Percentiles rank a stretch among this genome's conserved stretches.
phyloP scores from a whole-genome alignment of 1,140 invertebrate genomes.

The Tetramorium alpestre region DNA sequence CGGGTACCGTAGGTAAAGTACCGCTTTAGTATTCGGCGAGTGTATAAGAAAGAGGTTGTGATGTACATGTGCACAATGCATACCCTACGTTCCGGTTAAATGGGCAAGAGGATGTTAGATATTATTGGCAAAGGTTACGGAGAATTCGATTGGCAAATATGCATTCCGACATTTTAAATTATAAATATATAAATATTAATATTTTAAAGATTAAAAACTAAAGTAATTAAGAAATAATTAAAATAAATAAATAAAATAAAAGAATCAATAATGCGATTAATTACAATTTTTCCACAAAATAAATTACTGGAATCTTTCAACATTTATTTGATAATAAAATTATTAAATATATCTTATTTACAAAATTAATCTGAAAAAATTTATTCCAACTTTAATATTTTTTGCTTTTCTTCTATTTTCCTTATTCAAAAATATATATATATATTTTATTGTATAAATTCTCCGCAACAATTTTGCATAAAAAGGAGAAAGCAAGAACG shows the following conservation, averaged over 20 bases:
- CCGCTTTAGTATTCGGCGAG: conserved; percentile 42
- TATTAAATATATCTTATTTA: not conserved
- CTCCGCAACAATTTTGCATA: conserved; percentile 25
- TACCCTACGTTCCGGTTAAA: not conserved
- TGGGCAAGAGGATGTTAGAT: not conserved
- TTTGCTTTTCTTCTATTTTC: not conserved
- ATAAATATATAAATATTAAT: not conserved
- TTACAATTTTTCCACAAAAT: not conserved
- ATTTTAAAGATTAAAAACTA: not conserved
- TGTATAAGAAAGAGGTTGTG: not conserved
- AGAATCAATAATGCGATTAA: not conserved
- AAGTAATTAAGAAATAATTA: not conserved
- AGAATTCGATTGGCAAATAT: not conserved
- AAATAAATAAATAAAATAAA: not conserved
- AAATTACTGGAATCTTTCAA: not conserved
- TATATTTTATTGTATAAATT: conserved; percentile 1
- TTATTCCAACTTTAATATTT: not conserved
- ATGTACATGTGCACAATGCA: not conserved
- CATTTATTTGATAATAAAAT: not conserved
- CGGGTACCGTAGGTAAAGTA: conserved; percentile 23
- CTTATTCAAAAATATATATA: too few species aligned
- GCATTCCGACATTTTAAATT: not conserved
- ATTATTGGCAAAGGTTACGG: not conserved
- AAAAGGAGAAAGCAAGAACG: not conserved
- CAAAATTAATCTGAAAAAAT: not conserved